Evolutionary conservation across 1,140 invertebrate species (phyloP).

Genomic region (Drosophila santomea): DNA sequence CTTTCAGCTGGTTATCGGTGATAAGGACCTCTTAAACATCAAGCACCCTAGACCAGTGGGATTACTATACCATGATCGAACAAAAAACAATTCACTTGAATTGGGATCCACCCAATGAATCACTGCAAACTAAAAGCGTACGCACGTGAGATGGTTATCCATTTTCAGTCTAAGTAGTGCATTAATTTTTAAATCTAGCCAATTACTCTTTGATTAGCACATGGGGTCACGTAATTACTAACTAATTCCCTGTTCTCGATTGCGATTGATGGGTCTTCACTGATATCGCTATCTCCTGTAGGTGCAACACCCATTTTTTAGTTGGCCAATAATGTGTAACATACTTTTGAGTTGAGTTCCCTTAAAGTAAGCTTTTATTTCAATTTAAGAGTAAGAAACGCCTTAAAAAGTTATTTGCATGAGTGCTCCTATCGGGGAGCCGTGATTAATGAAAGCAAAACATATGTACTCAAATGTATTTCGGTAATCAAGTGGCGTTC

Average conservation of each 20-base stretch:
- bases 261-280: background rate
- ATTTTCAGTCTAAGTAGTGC: slow-evolving; percentile 5
- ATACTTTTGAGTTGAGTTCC: background rate
- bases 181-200: background rate
- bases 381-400: too few relatives aligned
- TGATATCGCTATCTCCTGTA: slow-evolving; percentile 6
- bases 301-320: background rate
- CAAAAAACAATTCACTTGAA: slow-evolving; percentile 7
- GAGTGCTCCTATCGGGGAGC: slow-evolving; percentile 10
- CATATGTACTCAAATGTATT: slow-evolving; percentile 39
- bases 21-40: slow-evolving; percentile 4
- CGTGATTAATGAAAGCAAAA: slow-evolving; percentile 24
- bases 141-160: background rate
- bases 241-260: background rate
- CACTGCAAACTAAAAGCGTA: background rate
- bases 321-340: background rate
- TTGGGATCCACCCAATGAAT: background rate
- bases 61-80: slow-evolving; percentile 13
- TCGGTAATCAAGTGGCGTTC: slow-evolving; percentile 50
- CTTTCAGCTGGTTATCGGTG: slow-evolving; percentile 14
- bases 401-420: too few relatives aligned
- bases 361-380: background rate
- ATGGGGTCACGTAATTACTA: background rate
- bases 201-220: background rate
- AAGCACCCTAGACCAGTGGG: slow-evolving; percentile 21